Percentiles rank a stretch among this genome's conserved stretches.
Evolutionary conservation across 2,113 vertebrate genomes (phyloP).

Genomic region (Indri indri): DNA sequence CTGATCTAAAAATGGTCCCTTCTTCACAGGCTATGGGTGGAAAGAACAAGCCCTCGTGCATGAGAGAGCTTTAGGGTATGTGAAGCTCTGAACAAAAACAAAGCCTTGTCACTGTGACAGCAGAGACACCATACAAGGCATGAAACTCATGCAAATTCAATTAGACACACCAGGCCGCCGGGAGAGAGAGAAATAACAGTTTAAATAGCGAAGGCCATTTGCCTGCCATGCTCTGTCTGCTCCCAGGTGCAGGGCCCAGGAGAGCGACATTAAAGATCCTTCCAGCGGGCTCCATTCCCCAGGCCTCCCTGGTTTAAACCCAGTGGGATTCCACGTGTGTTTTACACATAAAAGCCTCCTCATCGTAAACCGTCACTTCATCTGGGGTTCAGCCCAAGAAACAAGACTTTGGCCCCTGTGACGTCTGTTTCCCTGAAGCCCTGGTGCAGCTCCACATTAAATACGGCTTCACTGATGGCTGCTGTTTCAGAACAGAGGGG

Average conservation of each 20-base stretch:
- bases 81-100: neutral
- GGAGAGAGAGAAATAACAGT: fast-evolving
- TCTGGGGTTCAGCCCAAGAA: fast-evolving
- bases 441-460: neutral
- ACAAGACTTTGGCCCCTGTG: neutral
- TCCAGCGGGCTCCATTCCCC: fast-evolving
- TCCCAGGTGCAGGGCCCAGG: fast-evolving
- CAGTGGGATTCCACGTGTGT: fast-evolving
- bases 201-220: neutral
- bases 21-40: neutral
- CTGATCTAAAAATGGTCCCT: neutral
- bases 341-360: neutral
- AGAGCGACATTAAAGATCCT: neutral
- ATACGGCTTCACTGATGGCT: fast-evolving
- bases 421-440: neutral
- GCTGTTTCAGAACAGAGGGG: neutral
- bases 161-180: no score
- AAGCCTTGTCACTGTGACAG: neutral
- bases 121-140: neutral
- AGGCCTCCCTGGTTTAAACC: neutral
- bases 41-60: neutral
- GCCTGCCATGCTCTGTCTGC: fast-evolving
- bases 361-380: neutral
- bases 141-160: neutral
- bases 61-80: neutral